These are phyloP conservation scores for Malacoraja senta DNA, from an alignment of 2,797 vertebrate species.

Conservation along the genomic window DNA sequence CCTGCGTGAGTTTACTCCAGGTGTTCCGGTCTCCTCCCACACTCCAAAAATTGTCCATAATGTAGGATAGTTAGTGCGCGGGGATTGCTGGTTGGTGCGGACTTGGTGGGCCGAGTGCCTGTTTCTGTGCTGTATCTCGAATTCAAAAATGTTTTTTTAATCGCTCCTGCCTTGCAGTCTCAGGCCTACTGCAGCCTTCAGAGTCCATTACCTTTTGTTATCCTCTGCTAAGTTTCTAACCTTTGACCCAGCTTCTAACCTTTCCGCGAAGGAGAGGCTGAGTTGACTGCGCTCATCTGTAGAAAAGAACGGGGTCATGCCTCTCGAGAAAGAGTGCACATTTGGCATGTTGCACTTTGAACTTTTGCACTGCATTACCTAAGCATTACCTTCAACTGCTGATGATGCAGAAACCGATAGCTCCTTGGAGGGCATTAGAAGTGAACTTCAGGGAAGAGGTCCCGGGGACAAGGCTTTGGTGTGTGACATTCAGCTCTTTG, in stretches of 20 bases:
- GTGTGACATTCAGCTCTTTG: not conserved
- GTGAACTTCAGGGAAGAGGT: not conserved
- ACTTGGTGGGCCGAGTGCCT: too few relatives aligned
- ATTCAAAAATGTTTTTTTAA: not conserved
- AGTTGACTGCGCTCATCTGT: not conserved
- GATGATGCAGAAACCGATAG: not conserved
- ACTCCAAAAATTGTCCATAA: too few relatives aligned
- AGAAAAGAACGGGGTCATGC: not conserved
- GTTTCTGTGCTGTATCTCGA: too few relatives aligned
- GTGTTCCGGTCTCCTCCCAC: too few relatives aligned
- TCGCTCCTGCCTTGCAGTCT: not conserved
- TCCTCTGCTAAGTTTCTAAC: not conserved
- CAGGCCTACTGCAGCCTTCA: not conserved
- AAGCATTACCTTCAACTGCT: not conserved
- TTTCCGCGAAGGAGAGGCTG: not conserved
- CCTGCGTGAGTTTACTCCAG: too few relatives aligned
- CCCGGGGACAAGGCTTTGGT: not conserved
- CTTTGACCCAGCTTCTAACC: not conserved
- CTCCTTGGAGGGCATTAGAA: not conserved
- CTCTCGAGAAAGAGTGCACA: not conserved
- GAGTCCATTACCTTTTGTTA: not conserved
- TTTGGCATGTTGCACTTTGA: conserved; percentile 22
- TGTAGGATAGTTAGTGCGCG: too few relatives aligned
- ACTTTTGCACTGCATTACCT: not conserved
- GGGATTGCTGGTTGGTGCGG: too few relatives aligned